Percentiles rank a stretch among this genome's conserved stretches.
Conservation (phyloP, 2,797 vertebrate species). For the Melopsittacus undulatus region DNA sequence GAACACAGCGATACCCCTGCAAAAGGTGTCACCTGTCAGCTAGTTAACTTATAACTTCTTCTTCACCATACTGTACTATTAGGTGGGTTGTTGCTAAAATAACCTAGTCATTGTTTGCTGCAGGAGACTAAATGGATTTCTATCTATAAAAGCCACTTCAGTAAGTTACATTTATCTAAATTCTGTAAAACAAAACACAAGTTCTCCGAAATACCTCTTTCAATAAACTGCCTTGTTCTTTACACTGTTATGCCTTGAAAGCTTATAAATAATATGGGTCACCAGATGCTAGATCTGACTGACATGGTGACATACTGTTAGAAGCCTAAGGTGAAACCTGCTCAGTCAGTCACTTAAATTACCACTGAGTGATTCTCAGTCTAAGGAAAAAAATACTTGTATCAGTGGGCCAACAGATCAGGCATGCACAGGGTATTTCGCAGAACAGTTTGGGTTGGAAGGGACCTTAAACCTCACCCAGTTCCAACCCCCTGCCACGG, state of each 20-base stretch:
- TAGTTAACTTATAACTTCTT: neutral
- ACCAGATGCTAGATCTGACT: neutral
- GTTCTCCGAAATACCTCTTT: accelerated
- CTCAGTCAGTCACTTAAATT: neutral
- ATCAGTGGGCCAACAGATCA: too few species aligned
- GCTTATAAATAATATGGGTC: neutral
- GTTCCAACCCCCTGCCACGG: neutral
- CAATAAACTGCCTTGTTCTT: neutral
- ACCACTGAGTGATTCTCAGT: neutral
- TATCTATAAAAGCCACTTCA: neutral
- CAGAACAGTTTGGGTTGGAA: neutral
- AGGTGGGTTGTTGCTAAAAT: neutral
- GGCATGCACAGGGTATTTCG: neutral
- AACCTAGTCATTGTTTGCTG: neutral
- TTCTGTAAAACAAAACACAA: neutral
- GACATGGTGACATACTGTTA: neutral
- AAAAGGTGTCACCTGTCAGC: neutral
- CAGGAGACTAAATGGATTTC: neutral
- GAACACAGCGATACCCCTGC: accelerated
- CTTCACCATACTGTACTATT: neutral
- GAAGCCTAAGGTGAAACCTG: neutral
- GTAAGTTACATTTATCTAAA: accelerated
- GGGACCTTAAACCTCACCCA: neutral
- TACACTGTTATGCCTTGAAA: too few species aligned
- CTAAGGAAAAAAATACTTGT: neutral